phyloP scores from a whole-genome alignment of 2,113 vertebrate species.

The Phocoena phocoena region DNA sequence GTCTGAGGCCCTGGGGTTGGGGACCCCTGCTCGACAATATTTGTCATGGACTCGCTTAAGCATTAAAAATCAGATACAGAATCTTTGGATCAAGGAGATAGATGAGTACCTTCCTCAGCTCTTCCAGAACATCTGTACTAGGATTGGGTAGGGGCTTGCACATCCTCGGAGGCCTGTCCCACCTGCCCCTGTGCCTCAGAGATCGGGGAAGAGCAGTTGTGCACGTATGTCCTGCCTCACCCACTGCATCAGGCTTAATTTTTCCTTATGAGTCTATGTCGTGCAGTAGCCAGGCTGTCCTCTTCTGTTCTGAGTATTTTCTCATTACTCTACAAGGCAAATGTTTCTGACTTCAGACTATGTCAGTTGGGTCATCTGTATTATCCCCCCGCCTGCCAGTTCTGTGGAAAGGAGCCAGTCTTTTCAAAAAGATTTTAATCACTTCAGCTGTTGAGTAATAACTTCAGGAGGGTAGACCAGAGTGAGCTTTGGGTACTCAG shows the following conservation, averaged over 20 bases:
- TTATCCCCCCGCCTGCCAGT: background rate
- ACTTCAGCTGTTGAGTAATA: conserved; percentile 8
- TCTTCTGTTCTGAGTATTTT: background rate
- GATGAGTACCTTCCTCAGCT: background rate
- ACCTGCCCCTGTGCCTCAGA: background rate
- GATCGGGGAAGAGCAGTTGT: background rate
- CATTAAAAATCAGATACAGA: background rate
- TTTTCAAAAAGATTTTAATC: conserved; percentile 51
- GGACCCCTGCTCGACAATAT: background rate
- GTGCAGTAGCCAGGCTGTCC: background rate
- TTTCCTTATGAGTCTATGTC: background rate
- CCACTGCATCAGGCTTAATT: background rate
- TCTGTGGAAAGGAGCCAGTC: conserved; percentile 39
- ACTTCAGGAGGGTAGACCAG: background rate
- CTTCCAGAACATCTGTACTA: background rate
- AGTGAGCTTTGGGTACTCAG: background rate
- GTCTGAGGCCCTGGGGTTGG: too few relatives aligned
- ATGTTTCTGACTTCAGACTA: background rate
- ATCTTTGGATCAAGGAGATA: background rate
- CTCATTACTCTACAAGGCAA: background rate
- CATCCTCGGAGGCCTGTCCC: background rate
- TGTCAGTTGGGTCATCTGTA: background rate
- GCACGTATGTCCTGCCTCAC: background rate
- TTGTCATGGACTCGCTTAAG: conserved; percentile 15
- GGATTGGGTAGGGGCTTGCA: background rate